These are phyloP conservation scores for Hypotaenidia okinawae DNA, from an alignment of 2,797 vertebrate genomes.

Conservation along the genomic window DNA sequence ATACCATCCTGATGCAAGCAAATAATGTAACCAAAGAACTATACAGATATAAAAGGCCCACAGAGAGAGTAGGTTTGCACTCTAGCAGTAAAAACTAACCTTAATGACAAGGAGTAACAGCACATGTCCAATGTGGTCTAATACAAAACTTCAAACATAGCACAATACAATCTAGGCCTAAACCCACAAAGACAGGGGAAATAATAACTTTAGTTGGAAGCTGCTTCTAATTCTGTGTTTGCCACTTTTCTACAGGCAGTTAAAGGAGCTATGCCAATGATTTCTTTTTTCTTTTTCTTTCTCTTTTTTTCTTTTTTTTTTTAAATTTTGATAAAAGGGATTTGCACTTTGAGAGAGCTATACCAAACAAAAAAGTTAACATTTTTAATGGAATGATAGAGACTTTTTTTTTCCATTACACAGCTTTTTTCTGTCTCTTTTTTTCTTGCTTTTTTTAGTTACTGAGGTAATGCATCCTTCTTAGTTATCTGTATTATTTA, in stretches of 20 bases:
- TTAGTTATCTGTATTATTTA: neutral
- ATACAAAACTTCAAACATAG: constrained; percentile 10
- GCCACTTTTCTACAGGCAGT: neutral
- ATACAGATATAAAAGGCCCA: neutral
- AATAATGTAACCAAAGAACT: neutral
- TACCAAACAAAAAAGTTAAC: neutral
- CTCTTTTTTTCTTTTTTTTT: too few relatives aligned
- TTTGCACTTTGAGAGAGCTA: neutral
- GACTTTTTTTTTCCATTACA: neutral
- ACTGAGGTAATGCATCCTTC: neutral
- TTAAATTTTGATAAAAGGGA: neutral
- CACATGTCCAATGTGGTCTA: constrained; percentile 8
- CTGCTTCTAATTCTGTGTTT: neutral
- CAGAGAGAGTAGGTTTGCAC: neutral
- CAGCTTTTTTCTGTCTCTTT: neutral
- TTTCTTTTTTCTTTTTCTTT: neutral
- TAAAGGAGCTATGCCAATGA: neutral
- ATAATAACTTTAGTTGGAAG: constrained; percentile 4
- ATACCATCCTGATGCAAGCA: constrained; percentile 1
- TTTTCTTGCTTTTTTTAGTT: neutral
- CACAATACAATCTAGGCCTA: neutral
- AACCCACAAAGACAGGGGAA: constrained; percentile 7
- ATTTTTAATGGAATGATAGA: neutral
- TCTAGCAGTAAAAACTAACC: neutral
- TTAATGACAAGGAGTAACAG: constrained; percentile 15